Evolutionary conservation across 2,888 invertebrate species (phyloP), one percentile per base, ranked within the genome.

Genomic region (Drosophila quasianomalipes): DNA sequence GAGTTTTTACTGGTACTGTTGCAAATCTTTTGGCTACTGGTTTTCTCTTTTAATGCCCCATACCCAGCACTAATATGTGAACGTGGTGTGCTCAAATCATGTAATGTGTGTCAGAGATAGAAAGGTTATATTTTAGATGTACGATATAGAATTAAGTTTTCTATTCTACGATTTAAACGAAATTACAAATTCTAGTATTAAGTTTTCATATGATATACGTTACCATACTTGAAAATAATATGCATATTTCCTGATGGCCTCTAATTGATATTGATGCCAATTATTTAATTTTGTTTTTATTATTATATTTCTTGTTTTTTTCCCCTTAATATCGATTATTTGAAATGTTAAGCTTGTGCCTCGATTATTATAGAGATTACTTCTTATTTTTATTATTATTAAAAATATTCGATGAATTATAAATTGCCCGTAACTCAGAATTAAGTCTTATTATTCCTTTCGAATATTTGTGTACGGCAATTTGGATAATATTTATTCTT

Each of bases 11-110:
- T 57, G 26, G 33, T 52, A 37, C 57, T 57, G 61, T 60, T 66
- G 81, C 78, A 70, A 72, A 51, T 66, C 73, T 74, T 70, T 70
- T 67, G 73, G 86, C 90, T 90, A 86, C 90, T 86, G 86, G 88
- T 81, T 89, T 85, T 86, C 22, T n/a, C 31, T 59, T 51, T 57
- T 16, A 57, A 57, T 57, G 51, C 69, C 69, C 57, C 57, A 57
- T 69, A 57, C 39, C 69, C 51, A 52, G n/a, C 41, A 30, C 0
- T 16, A 4, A 22, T 26, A 2, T 7, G 28, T 2, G 16, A 35
- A 28, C 7, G 26, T 26, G 67, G 53, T 16, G 28, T 54, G 22
- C 10, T 26, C 1, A 4, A 28, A 19, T 22, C 4, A 16, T 6
- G 6, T 12, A 2, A 16, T 19, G 26, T 3, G 9, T 33, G 5